Evolutionary conservation across 64 coral and sea anemone genomes (phyloP), one percentile per base, ranked within the genome.

Genomic region (Pocillopora verrucosa): DNA sequence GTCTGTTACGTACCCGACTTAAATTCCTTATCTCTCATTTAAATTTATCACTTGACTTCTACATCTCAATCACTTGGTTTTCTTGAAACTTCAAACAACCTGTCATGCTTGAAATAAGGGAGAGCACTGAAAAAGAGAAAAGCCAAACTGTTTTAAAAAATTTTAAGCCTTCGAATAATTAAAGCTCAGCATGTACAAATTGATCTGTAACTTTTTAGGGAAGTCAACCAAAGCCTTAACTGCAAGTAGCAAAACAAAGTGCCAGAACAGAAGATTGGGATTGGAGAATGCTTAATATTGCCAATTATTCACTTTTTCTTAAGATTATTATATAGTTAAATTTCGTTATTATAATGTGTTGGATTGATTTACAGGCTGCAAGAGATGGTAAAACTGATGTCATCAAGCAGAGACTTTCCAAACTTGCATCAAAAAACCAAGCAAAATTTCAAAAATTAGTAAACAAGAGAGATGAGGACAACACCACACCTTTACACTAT

Each of bases 381-480:
- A 89, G 96, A 91, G 96, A 99, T 91, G 96, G 96, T 24, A 90
- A 91, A 87, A 83, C 74, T 19, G 93, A 95, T 41, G 58, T 99
- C 79, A 88, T 99, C 36, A 88, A 88, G 75, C 91, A 93, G n/a
- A 88, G 78, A 7, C 76, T 99, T 60, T 59, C 37, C 19, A 95
- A 93, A 83, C 34, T 92, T 67, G 75, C 41, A 4, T 51, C 41
- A 20, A 89, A 59, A 68, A 26, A 91, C 73, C 20, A 76, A 9
- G 19, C 64, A 30, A 88, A 79, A 34, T 72, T 59, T 16, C n/a
- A 56, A 9, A 90, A 83, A 22, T 56, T 35, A 36, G 37, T 98
- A 7, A 99, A 99, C 59, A 88, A 95, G 58, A 60, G 75, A 60
- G 97, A 99, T 86, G 93, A 93, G 36, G 87, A 91, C 24, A 92